Conservation (phyloP, 2,888 invertebrate species). For the Metallyticus violacea region DNA sequence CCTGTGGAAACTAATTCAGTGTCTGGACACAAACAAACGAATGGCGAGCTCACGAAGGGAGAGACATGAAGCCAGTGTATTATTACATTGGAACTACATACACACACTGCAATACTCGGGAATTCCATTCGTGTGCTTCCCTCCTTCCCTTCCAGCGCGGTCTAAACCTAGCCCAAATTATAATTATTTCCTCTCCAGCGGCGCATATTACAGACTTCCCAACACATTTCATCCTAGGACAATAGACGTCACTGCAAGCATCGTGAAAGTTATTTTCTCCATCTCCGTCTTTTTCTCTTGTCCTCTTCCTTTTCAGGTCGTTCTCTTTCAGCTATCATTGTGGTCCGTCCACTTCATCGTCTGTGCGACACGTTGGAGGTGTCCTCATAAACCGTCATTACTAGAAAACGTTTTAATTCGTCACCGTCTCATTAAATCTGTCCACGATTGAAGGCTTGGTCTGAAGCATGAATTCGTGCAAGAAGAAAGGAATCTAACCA, state of each 20-base stretch:
- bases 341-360: neutral
- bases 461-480: neutral
- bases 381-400: neutral
- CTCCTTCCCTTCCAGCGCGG: too few relatives aligned
- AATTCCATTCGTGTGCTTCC: too few relatives aligned
- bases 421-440: neutral
- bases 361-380: neutral
- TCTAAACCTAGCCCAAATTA: neutral
- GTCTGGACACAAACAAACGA: neutral
- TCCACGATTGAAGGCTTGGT: neutral
- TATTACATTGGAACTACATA: too few relatives aligned
- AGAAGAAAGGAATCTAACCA: neutral
- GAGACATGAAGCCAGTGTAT: neutral
- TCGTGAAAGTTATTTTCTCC: neutral
- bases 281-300: neutral
- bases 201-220: neutral
- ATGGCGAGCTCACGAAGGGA: neutral
- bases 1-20: neutral
- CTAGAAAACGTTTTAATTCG: neutral
- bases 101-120: neutral
- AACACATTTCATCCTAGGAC: neutral
- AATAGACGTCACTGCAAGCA: neutral
- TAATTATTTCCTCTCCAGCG: neutral
- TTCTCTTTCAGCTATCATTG: neutral
- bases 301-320: too few relatives aligned